Percentiles rank a stretch among this genome's conserved stretches.
These are phyloP conservation scores for Dendrocopos noguchii DNA, from an alignment of 2,113 vertebrate species.

Conservation along the genomic window DNA sequence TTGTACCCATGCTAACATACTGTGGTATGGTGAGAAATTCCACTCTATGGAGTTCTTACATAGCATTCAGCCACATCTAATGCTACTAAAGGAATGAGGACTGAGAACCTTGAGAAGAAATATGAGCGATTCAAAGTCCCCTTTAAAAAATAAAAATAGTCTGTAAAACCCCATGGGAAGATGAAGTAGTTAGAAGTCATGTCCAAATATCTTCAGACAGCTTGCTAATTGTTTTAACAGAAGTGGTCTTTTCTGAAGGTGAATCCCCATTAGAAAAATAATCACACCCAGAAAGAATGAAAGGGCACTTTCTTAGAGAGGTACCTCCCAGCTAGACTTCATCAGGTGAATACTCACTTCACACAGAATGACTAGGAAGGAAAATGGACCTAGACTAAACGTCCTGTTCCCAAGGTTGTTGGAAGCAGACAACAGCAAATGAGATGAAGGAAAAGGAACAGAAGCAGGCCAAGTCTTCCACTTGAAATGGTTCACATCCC, in stretches of 20 bases:
- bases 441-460: neutral
- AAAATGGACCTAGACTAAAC: neutral
- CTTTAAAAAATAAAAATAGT: neutral
- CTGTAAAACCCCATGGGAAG: neutral
- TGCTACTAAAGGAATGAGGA: neutral
- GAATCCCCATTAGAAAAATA: neutral
- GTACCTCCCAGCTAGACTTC: neutral
- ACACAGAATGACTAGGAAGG: neutral
- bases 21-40: neutral
- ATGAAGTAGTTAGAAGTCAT: neutral
- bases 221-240: neutral
- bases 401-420: neutral
- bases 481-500: neutral
- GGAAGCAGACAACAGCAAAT: neutral
- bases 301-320: neutral
- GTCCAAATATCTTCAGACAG: rapidly evolving
- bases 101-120: neutral
- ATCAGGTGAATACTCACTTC: neutral
- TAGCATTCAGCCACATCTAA: neutral
- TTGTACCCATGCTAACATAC: neutral
- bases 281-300: neutral
- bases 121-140: neutral
- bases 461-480: neutral
- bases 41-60: neutral
- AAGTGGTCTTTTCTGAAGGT: neutral